phyloP scores from a whole-genome alignment of 2,113 vertebrate species.

The Rallus limicola region DNA sequence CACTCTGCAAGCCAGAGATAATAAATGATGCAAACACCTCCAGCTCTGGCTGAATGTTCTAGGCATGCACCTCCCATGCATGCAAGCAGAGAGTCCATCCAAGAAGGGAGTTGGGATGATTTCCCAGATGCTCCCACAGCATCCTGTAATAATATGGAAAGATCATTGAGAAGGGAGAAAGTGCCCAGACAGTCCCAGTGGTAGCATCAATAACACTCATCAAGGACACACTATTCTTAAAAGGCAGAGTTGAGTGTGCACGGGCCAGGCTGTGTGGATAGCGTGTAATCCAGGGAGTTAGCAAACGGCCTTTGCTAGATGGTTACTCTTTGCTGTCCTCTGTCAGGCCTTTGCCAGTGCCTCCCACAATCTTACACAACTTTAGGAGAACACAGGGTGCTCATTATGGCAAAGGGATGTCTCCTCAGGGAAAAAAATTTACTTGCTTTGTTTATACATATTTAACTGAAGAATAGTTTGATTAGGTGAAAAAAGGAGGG shows the following conservation, averaged over 20 bases:
- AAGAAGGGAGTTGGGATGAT: not conserved
- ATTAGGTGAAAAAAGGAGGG: not conserved
- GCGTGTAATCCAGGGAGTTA: not conserved
- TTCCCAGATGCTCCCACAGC: constrained; percentile 34
- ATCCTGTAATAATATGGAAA: not conserved
- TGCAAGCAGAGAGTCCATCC: not conserved
- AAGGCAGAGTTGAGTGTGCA: not conserved
- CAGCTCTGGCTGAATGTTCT: not conserved
- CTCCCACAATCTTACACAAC: not conserved
- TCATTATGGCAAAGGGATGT: not conserved
- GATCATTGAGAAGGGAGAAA: not conserved
- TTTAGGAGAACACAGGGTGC: not conserved
- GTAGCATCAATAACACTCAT: not conserved
- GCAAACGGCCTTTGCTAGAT: not conserved
- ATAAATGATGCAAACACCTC: not conserved
- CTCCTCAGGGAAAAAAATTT: not conserved
- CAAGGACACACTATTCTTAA: not conserved
- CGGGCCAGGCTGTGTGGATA: not conserved
- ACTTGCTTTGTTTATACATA: not conserved
- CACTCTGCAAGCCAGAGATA: not conserved
- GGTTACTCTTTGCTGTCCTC: not conserved
- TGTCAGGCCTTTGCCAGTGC: not conserved
- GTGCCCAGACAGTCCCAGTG: not conserved
- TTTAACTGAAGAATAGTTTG: not conserved
- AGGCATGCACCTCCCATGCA: not conserved